Evolutionary conservation across 1,140 invertebrate species (phyloP).

Genomic region (Chlorops oryzae): DNA sequence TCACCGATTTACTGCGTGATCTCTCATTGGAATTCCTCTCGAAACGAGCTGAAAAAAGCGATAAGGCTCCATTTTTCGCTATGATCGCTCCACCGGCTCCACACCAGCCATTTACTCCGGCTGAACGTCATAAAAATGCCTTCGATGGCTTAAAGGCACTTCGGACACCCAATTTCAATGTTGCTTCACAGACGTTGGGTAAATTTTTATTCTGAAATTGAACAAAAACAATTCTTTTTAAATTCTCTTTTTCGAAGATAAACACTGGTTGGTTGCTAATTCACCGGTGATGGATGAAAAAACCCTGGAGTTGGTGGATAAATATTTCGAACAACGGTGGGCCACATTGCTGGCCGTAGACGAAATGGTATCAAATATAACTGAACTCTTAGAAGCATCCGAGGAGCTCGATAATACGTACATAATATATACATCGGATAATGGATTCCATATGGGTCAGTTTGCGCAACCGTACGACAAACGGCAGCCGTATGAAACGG

Average conservation of each 20-base stretch:
- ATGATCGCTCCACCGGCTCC: conserved; percentile 76
- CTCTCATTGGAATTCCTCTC: conserved; percentile 57
- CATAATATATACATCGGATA: conserved; percentile 79
- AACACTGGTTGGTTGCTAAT: conserved; percentile 76
- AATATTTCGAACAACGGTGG: conserved; percentile 64
- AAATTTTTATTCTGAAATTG: background rate
- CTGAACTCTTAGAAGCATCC: conserved; percentile 53
- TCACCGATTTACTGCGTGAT: conserved; percentile 72
- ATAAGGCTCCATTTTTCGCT: conserved; percentile 67
- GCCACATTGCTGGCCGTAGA: conserved; percentile 78
- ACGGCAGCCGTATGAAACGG: conserved; percentile 81
- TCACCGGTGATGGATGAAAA: conserved; percentile 55
- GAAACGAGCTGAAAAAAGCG: conserved; percentile 25
- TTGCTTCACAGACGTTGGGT: conserved; percentile 35
- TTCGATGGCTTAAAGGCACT: conserved; percentile 59
- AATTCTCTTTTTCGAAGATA: conserved; percentile 50
- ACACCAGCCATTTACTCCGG: conserved; percentile 77
- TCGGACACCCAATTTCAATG: conserved; percentile 70
- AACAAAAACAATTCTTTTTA: background rate
- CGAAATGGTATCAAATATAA: conserved; percentile 66
- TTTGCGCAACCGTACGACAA: conserved; percentile 83
- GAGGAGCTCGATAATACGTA: conserved; percentile 66
- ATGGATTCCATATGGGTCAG: conserved; percentile 85
- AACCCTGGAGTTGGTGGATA: conserved; percentile 58
- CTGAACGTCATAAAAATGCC: conserved; percentile 59